A percentile compares a stretch with the other conserved stretches of the same genome.
These are phyloP conservation scores for Habrosyne pyritoides DNA, from an alignment of 2,888 invertebrate genomes.

Conservation along the genomic window DNA sequence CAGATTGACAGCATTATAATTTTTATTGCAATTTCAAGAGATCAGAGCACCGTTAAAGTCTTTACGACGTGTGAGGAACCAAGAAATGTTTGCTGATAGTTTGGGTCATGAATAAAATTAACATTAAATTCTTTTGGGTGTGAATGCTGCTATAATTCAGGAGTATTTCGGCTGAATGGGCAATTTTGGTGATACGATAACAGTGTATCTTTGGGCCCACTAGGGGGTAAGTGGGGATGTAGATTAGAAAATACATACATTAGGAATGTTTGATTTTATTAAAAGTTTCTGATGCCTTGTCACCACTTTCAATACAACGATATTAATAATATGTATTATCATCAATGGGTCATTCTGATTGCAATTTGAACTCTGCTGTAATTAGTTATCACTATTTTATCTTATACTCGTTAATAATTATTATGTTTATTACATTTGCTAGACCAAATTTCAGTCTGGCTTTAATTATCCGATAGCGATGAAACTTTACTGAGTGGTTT, in stretches of 20 bases:
- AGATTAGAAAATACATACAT: neutral
- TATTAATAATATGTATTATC: neutral
- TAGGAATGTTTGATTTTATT: neutral
- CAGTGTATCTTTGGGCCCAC: neutral
- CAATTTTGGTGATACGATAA: neutral
- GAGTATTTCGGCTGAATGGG: neutral
- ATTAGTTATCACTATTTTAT: slow-evolving; percentile 1
- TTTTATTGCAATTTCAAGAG: slow-evolving; percentile 5
- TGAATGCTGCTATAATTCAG: neutral
- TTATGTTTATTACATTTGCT: neutral
- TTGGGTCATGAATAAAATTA: neutral
- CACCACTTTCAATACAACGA: neutral
- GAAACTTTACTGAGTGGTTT: no score
- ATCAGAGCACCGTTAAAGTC: neutral
- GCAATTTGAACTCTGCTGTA: neutral
- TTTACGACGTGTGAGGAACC: neutral
- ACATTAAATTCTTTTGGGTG: neutral
- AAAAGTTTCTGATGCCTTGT: neutral
- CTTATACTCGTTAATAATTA: neutral
- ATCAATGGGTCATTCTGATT: slow-evolving; percentile 3
- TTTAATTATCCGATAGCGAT: no score
- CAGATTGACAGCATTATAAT: neutral
- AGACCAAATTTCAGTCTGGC: neutral
- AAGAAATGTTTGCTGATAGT: neutral
- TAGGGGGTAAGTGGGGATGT: neutral